These are phyloP conservation scores for Betta splendens DNA, from an alignment of 2,797 vertebrate species.

Conservation along the genomic window DNA sequence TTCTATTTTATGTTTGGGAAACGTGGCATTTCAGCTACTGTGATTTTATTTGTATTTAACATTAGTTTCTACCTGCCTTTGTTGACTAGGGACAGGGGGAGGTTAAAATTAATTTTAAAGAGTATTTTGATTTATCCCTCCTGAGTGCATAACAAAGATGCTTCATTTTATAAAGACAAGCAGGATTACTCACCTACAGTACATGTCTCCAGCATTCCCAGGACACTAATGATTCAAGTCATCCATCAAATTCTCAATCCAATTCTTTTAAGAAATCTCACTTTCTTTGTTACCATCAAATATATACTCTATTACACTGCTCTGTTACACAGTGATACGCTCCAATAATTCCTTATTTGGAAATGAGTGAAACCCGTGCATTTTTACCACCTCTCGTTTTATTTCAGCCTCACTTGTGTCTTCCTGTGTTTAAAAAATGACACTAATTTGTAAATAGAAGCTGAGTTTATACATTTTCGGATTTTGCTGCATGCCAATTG, in stretches of 20 bases:
- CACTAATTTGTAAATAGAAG: constrained; percentile 62
- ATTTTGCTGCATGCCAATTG: constrained; percentile 53
- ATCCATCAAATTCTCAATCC: too few species aligned
- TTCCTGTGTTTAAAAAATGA: constrained; percentile 43
- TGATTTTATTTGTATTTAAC: too few species aligned
- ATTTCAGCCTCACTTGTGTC: constrained; percentile 48
- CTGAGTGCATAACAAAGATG: too few species aligned
- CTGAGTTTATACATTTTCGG: constrained; percentile 48
- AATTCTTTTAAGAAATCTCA: constrained; percentile 37
- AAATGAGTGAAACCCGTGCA: constrained; percentile 60
- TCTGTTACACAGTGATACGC: constrained; percentile 65
- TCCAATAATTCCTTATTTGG: constrained; percentile 73
- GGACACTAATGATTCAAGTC: constrained; percentile 60
- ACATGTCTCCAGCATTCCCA: constrained; percentile 18
- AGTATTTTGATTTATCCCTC: too few species aligned
- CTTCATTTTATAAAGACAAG: too few species aligned
- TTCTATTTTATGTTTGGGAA: too few species aligned
- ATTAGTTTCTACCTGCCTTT: too few species aligned
- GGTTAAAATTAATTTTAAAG: too few species aligned
- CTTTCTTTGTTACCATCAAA: constrained; percentile 56
- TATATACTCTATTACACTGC: too few species aligned
- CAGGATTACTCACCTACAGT: constrained; percentile 37
- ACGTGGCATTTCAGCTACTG: too few species aligned
- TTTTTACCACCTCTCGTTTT: constrained; percentile 61
- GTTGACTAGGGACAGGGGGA: too few species aligned